Percentiles rank a stretch among this genome's conserved stretches.
Conservation (phyloP, 2,797 vertebrate genomes). For the Scolopax rusticola region DNA sequence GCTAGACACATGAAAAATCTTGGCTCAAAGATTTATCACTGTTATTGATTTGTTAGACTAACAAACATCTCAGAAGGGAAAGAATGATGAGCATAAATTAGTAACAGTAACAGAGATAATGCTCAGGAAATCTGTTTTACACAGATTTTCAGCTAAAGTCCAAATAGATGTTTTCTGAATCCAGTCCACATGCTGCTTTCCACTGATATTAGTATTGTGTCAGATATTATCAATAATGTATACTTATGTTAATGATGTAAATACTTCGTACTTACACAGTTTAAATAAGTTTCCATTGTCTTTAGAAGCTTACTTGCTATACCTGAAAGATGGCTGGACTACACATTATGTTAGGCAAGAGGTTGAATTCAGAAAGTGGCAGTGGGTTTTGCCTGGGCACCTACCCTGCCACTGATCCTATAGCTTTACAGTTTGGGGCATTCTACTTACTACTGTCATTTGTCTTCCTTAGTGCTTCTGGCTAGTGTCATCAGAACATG, state of each 20-base stretch:
- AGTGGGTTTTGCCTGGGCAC: not conserved
- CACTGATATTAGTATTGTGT: not conserved
- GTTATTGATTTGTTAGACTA: conserved; percentile 24
- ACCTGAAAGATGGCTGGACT: not conserved
- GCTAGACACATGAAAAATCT: not conserved
- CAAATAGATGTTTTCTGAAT: not conserved
- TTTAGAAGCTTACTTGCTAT: not conserved
- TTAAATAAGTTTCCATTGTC: not conserved
- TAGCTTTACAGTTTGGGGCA: not conserved
- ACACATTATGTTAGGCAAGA: not conserved
- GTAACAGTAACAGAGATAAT: not conserved
- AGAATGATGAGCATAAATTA: not conserved
- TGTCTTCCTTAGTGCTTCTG: conserved; percentile 32
- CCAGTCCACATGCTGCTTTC: not conserved
- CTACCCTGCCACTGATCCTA: not conserved
- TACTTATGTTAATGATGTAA: not conserved
- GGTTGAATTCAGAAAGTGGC: not conserved
- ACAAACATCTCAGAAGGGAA: not conserved
- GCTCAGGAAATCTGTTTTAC: not conserved
- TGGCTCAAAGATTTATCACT: not conserved
- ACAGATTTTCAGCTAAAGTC: not conserved
- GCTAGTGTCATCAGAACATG: conserved; percentile 11
- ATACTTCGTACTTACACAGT: not conserved
- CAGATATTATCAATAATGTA: not conserved
- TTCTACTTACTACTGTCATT: conserved; percentile 19